Base-by-base conservation (phyloP, 2,113 vertebrate species). In the Peromyscus californicus region DNA sequence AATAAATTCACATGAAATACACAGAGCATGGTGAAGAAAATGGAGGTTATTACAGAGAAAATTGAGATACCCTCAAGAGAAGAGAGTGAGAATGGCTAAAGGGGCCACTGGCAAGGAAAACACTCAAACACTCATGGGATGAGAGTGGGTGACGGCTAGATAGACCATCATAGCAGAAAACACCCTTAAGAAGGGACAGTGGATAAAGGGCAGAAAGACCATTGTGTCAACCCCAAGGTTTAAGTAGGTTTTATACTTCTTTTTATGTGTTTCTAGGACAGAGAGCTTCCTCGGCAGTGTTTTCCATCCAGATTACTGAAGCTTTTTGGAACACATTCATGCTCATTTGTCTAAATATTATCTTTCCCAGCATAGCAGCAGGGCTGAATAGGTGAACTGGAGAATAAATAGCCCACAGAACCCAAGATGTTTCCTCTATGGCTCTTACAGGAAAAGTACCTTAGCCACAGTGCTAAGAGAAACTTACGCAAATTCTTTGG, bases 291-390 rank as follows among this genome's bases (percentile, higher is more conserved):
- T 51, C 19, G 36, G 5, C 31, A 13, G 10, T 51, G 11, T 69
- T 87, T 48, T 15, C 84, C 17, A 45, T 24, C 29, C 42, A 69
- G 26, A 22, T 69, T 65, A 86, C 42, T 86, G 84, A 69, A 48
- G 42, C 42, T 96, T 93, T 45, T 79, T 92, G 65, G 59, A 84
- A 84, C 70, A 84, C 51, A 90, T 29, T 29, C 48, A 75, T 48
- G 13, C 31, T 75, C 31, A 31, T 93, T 90, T 39, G 21, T 54
- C 65, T 67, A 88, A 69, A 51, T 85, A 17, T 69, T 97, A 72
- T 57, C 59, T 95, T 90, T 90, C 5, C 54, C 13, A 82, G 1
- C 7, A 67, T 17, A 89, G 5, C 15, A 70, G 36, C 70, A 91
- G 83, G 33, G 24, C 17, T 70, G 57, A 97, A 80, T 59, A 95